A percentile compares a stretch with the other conserved stretches of the same genome.
Conservation (phyloP, 2,113 vertebrate species). For the Rhinoptilus africanus region DNA sequence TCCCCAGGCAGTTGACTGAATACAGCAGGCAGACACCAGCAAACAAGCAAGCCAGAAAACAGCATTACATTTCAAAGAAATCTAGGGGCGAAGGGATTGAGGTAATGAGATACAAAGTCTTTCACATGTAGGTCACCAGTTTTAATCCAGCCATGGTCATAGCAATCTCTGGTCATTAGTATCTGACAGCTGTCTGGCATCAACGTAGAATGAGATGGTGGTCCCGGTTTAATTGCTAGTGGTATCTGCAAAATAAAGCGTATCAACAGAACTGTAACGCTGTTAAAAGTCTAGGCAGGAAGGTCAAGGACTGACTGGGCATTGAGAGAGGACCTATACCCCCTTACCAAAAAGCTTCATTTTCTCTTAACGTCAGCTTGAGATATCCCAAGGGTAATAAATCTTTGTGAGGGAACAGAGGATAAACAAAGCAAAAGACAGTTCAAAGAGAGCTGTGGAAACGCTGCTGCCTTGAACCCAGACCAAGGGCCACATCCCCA, state of each 20-base stretch:
- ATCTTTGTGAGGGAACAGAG: not conserved
- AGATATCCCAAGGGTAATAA: constrained; percentile 21
- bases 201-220: not conserved
- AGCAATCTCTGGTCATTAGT: not conserved
- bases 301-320: constrained; percentile 15
- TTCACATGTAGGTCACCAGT: constrained; percentile 30
- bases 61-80: constrained; percentile 14
- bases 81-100: not conserved
- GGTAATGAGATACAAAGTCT: constrained; percentile 37
- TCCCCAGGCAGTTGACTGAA: not conserved
- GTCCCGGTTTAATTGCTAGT: not conserved
- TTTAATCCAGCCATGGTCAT: constrained; percentile 11
- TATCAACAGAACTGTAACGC: not conserved
- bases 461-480: not conserved
- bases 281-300: not conserved
- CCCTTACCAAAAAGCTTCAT: not conserved
- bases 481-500: not conserved
- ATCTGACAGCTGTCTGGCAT: not conserved
- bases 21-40: not conserved
- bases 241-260: not conserved
- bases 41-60: not conserved
- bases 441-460: not conserved
- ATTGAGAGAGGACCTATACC: not conserved
- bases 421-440: not conserved
- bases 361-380: not conserved